Evolutionary conservation across 30 jellyfish, hydroid and myxozoan species (phyloP).

Genomic region (Aurelia sp.): DNA sequence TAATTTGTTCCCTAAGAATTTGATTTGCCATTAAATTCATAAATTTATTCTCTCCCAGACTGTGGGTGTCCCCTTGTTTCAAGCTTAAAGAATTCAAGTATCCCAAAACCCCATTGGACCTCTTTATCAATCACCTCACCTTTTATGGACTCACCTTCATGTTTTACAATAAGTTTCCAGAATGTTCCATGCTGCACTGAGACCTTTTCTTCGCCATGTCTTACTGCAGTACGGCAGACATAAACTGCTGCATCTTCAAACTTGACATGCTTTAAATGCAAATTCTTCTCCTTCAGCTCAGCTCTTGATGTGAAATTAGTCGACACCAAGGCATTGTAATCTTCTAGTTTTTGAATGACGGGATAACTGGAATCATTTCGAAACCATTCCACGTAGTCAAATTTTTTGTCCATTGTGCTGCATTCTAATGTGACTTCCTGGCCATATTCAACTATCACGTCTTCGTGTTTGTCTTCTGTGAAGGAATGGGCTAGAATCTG

Average conservation of each 20-base stretch:
- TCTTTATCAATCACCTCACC: too few species aligned
- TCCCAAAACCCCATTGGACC: too few species aligned
- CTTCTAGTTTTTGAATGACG: conserved; percentile 42
- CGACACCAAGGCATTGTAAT: conserved; percentile 12
- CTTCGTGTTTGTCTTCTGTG: conserved; percentile 54
- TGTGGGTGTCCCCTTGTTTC: too few species aligned
- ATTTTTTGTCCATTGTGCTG: conserved; percentile 28
- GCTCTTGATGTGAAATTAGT: conserved; percentile 29
- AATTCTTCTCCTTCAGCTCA: conserved; percentile 25
- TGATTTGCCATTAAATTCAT: too few species aligned
- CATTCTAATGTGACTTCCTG: conserved; percentile 43
- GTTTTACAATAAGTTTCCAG: conserved; percentile 66
- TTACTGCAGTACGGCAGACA: conserved; percentile 57
- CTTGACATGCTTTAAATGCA: conserved; percentile 32
- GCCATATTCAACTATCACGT: conserved; percentile 41
- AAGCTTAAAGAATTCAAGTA: too few species aligned
- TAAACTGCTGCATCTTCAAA: conserved; percentile 55
- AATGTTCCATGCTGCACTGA: conserved; percentile 63
- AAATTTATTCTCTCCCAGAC: too few species aligned
- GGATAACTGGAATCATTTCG: conserved; percentile 47
- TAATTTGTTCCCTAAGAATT: too few species aligned
- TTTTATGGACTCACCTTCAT: conserved; percentile 19
- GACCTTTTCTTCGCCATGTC: conserved; percentile 27
- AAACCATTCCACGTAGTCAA: conserved; percentile 53
- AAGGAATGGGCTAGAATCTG: too few species aligned